Evolutionary conservation across 2,797 vertebrate species (phyloP).

Genomic region (Lindbergichthys nudifrons): DNA sequence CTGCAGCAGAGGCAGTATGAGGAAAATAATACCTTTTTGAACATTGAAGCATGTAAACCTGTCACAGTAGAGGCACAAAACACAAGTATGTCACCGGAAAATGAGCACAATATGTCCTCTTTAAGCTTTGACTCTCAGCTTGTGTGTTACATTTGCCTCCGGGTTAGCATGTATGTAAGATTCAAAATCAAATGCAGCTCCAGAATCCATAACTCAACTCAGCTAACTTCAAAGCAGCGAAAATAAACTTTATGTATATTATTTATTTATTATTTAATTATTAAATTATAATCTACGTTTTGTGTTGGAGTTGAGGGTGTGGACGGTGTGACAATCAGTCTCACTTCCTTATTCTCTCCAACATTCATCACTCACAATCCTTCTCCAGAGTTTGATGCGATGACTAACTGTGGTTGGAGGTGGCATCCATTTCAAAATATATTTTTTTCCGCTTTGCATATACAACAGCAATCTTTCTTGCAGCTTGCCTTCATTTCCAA

Average conservation of each 20-base stretch:
- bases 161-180: conserved; percentile 30
- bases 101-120: too few relatives aligned
- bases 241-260: conserved; percentile 28
- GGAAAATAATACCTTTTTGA: too few relatives aligned
- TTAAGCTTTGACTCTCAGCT: conserved; percentile 17
- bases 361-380: background rate
- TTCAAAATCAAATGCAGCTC: conserved; percentile 24
- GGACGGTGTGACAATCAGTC: conserved; percentile 28
- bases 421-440: conserved; percentile 33
- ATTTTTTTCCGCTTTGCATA: conserved; percentile 35
- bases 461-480: conserved; percentile 61
- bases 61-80: too few relatives aligned
- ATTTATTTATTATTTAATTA: too few relatives aligned
- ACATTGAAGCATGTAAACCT: too few relatives aligned
- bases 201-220: conserved; percentile 11
- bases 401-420: conserved; percentile 66
- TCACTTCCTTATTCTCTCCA: conserved; percentile 8
- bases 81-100: too few relatives aligned
- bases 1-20: too few relatives aligned
- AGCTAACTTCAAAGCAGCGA: conserved; percentile 13
- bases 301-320: conserved; percentile 11
- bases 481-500: too few relatives aligned
- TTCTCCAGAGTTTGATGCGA: conserved; percentile 26
- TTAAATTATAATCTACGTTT: conserved; percentile 25
- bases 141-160: conserved; percentile 25